phyloP scores from a whole-genome alignment of 2,888 invertebrate species.

The Tethea ocularis region DNA sequence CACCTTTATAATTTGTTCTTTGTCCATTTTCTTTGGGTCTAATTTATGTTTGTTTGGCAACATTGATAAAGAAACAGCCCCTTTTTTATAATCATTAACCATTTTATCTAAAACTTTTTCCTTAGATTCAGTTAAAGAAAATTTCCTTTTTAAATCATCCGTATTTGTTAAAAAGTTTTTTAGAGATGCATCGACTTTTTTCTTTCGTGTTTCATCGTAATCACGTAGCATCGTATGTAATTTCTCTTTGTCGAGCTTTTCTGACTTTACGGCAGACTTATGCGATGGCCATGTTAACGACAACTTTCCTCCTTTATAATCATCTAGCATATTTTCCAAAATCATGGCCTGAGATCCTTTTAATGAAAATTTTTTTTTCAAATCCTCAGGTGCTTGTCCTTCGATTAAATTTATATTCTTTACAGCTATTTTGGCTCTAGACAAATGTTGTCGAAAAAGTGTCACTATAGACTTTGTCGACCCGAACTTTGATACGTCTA shows the following conservation, averaged over 20 bases:
- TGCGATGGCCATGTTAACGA: conserved; percentile 22
- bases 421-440: conserved; percentile 12
- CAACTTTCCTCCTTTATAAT: conserved; percentile 30
- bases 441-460: conserved; percentile 33
- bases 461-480: conserved; percentile 18
- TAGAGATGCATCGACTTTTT: conserved; percentile 12
- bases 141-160: conserved; percentile 28
- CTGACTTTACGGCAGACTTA: conserved; percentile 22
- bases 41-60: conserved; percentile 35
- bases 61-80: conserved; percentile 33
- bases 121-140: conserved; percentile 35
- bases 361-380: conserved; percentile 32
- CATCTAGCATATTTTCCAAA: conserved; percentile 29
- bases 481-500: background rate
- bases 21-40: conserved; percentile 33
- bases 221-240: conserved; percentile 12
- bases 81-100: conserved; percentile 40
- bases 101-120: conserved; percentile 39
- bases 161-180: conserved; percentile 19
- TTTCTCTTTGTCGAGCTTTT: conserved; percentile 22
- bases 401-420: conserved; percentile 39
- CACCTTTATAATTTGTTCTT: conserved; percentile 32
- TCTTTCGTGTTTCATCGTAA: conserved; percentile 18
- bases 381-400: conserved; percentile 27
- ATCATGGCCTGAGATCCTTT: conserved; percentile 22